These are phyloP conservation scores for Synanthedon vespiformis DNA, from an alignment of 2,888 invertebrate genomes.

Conservation along the genomic window DNA sequence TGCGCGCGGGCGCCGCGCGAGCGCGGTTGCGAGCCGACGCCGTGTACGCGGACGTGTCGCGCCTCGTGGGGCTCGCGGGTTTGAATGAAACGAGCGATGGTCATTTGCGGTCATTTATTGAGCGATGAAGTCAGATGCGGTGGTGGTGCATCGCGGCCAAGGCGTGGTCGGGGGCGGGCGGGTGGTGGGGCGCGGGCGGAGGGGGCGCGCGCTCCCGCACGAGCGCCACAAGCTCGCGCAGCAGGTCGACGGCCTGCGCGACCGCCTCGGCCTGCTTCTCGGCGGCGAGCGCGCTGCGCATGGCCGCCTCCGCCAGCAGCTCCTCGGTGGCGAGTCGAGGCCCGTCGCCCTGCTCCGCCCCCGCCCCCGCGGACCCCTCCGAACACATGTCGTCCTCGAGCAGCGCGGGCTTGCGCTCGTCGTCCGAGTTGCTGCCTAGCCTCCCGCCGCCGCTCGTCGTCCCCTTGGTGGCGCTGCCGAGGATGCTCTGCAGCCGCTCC, in stretches of 20 bases:
- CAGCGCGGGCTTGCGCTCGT: slow-evolving; percentile 40
- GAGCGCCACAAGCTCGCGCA: slow-evolving; percentile 19
- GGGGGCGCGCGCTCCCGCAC: slow-evolving; percentile 17
- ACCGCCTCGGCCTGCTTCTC: slow-evolving; percentile 30
- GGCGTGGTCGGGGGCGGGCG: slow-evolving; percentile 73
- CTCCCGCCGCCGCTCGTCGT: slow-evolving; percentile 6
- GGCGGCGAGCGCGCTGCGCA: slow-evolving; percentile 80
- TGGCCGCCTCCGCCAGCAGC: slow-evolving; percentile 74
- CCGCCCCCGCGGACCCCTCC: slow-evolving; percentile 32
- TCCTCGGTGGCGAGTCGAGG: slow-evolving; percentile 75
- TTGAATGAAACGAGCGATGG: no score
- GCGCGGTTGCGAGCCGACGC: background rate
- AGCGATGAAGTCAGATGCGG: slow-evolving; percentile 61
- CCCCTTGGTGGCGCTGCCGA: slow-evolving; percentile 17
- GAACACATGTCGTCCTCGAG: slow-evolving; percentile 51
- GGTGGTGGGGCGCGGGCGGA: slow-evolving; percentile 71
- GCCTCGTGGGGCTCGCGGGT: background rate
- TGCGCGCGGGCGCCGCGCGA: background rate
- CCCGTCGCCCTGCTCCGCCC: slow-evolving; percentile 84
- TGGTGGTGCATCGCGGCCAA: slow-evolving; percentile 74
- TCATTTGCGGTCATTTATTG: background rate
- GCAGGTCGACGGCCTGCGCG: slow-evolving; percentile 1
- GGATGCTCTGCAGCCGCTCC: slow-evolving; percentile 47
- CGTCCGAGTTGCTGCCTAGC: slow-evolving; percentile 32
- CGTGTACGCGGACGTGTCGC: background rate